Evolutionary conservation across 64 coral and sea anemone genomes (phyloP), one percentile per base, ranked within the genome.

Genomic region (Montipora sp.): DNA sequence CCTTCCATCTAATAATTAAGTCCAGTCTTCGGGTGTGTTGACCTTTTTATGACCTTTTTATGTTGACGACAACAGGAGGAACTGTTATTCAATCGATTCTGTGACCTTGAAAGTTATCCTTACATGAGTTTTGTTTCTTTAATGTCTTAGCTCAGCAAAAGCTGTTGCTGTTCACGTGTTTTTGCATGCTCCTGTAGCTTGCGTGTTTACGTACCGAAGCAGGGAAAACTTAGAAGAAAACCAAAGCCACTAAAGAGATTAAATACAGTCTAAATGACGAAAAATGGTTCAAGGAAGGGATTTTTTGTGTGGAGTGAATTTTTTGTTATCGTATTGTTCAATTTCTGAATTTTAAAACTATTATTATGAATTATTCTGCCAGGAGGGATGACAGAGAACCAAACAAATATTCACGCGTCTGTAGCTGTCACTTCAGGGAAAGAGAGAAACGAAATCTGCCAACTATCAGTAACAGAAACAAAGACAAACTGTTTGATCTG

Each of bases 11-110:
- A 7, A 55, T 55, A 1, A 24, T 24, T 1, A 55, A 55, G 51
- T 55, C 51, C 51, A 55, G 51, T 55, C 9, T 55, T 55, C 51
- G 51, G 5, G 51, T 55, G 9, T 55, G 51, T 55, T 55, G 51
- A 55, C 51, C 51, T 1, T 1, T 27, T 27, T 53, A n/a, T 43
- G 77, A 53, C 44, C 27, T 24, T 22, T 79, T 53, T 79, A 53
- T 79, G 4, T 79, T 1, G 51, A 48, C 77, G 4, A 48, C 77
- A 53, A 53, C 43, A 48, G 27, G 0, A 16, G 16, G 3, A 12
- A 47, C 43, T 1, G 43, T 79, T 79, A 79, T 48, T 79, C 15
- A 53, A 79, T 48, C 77, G 77, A 48, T 79, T 53, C 77, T 20
- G 2, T 5, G 1, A 16, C 77, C 44, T 79, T 16, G 43, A 79